A percentile compares a stretch with the other conserved stretches of the same genome.
Evolutionary conservation across 2,113 vertebrate genomes (phyloP).

Genomic region (Tiliqua scincoides): DNA sequence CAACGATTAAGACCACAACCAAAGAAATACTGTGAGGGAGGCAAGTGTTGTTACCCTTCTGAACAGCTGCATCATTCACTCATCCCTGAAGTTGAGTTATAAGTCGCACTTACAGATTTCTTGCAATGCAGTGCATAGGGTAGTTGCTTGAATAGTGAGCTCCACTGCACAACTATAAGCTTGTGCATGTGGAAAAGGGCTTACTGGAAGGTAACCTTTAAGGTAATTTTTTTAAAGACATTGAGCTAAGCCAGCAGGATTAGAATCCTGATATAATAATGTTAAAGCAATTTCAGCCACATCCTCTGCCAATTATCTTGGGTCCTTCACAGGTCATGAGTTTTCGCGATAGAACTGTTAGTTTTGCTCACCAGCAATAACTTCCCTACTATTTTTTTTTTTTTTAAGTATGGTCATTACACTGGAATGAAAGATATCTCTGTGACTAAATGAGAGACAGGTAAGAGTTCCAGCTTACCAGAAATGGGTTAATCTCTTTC

Average conservation of each 20-base stretch:
- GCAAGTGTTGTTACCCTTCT: not conserved
- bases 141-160: not conserved
- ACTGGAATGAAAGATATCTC: not conserved
- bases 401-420: too few species aligned
- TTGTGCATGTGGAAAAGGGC: not conserved
- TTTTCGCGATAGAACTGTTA: not conserved
- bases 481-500: not conserved
- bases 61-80: not conserved
- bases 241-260: not conserved
- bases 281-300: not conserved
- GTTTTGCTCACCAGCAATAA: not conserved
- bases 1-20: not conserved
- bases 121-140: not conserved
- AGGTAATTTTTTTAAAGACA: not conserved
- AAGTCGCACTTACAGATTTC: not conserved
- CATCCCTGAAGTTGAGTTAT: not conserved
- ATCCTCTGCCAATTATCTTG: not conserved
- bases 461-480: not conserved
- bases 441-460: not conserved
- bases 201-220: not conserved
- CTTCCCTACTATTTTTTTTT: not conserved
- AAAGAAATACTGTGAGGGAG: not conserved
- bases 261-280: not conserved
- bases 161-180: not conserved
- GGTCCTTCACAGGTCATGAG: not conserved